phyloP scores from a whole-genome alignment of 2,113 vertebrate genomes.

The Scartelaos histophorus region DNA sequence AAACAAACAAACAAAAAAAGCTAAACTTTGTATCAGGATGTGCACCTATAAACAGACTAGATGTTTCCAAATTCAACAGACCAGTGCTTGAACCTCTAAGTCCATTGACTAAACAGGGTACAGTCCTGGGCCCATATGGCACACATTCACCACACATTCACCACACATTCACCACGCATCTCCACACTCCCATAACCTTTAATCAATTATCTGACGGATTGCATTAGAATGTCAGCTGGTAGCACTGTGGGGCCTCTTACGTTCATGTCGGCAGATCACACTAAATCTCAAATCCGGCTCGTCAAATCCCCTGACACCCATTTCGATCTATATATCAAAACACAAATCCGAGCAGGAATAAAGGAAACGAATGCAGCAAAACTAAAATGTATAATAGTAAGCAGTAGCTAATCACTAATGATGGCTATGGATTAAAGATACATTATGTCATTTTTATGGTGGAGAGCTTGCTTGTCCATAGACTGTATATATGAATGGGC shows the following conservation, averaged over 20 bases:
- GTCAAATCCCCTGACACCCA: constrained; percentile 14
- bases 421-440: not conserved
- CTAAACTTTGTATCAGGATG: not conserved
- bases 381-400: not conserved
- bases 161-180: constrained; percentile 45
- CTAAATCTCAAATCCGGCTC: constrained; percentile 30
- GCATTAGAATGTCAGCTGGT: constrained; percentile 68
- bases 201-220: constrained; percentile 72
- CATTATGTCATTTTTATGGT: no score
- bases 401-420: not conserved
- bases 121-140: constrained; percentile 66
- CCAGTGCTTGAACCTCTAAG: constrained; percentile 33
- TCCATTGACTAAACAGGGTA: constrained; percentile 57
- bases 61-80: constrained; percentile 17
- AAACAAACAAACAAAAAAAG: no score
- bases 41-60: not conserved
- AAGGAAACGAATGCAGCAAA: not conserved
- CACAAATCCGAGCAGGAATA: constrained; percentile 19
- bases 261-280: constrained; percentile 31
- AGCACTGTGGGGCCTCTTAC: constrained; percentile 41
- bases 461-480: no score
- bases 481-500: no score
- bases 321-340: constrained; percentile 12
- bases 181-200: constrained; percentile 55
- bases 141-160: constrained; percentile 48